Percentiles rank a stretch among this genome's conserved stretches.
Evolutionary conservation across 1,140 invertebrate genomes (phyloP).

Genomic region (Ladona fulva): DNA sequence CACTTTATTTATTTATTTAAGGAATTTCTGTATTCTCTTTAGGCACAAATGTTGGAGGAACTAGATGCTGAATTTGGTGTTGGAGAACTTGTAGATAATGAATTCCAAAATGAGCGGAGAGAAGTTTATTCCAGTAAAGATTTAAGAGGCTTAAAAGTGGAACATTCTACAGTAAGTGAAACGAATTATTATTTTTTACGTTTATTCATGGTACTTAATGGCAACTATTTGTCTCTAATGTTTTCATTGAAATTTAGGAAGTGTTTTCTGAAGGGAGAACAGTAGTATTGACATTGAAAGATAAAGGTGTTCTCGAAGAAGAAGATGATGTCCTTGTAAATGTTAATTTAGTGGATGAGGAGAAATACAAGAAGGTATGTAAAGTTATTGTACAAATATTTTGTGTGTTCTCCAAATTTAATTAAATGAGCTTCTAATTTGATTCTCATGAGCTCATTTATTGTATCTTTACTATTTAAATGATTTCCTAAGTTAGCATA

Average conservation of each 20-base stretch:
- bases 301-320: constrained; percentile 82
- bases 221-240: neutral
- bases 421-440: too few relatives aligned
- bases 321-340: constrained; percentile 86
- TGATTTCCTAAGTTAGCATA: neutral
- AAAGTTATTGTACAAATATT: constrained; percentile 13
- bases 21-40: too few relatives aligned
- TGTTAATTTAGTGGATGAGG: constrained; percentile 91
- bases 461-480: neutral
- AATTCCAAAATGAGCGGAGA: constrained; percentile 52
- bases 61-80: constrained; percentile 93
- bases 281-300: constrained; percentile 88
- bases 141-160: constrained; percentile 76
- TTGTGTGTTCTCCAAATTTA: constrained; percentile 16
- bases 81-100: constrained; percentile 68
- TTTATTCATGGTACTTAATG: neutral
- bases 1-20: constrained; percentile 16
- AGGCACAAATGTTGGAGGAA: constrained; percentile 89
- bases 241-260: constrained; percentile 34
- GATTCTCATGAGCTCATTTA: constrained; percentile 15
- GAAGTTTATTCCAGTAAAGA: constrained; percentile 56
- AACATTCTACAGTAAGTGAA: constrained; percentile 63
- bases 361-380: constrained; percentile 70
- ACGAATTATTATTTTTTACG: constrained; percentile 15
- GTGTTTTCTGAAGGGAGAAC: constrained; percentile 73